These are phyloP conservation scores for Zaprionus vittiger DNA, from an alignment of 1,140 invertebrate species.

Conservation along the genomic window DNA sequence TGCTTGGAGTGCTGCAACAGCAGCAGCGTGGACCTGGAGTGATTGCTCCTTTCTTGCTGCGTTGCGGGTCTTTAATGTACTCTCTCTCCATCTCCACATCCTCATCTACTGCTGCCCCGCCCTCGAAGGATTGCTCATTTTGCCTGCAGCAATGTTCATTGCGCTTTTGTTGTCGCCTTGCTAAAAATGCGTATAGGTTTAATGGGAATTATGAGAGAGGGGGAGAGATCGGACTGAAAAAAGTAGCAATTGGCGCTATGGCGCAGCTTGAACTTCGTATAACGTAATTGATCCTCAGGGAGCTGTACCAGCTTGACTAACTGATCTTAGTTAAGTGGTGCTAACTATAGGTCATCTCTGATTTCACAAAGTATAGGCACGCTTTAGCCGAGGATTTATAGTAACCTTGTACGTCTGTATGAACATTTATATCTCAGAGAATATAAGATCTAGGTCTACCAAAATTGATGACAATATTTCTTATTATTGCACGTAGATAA, in stretches of 20 bases:
- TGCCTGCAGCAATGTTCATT: slow-evolving; percentile 49
- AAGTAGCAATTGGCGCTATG: not conserved
- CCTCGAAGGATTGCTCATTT: slow-evolving; percentile 60
- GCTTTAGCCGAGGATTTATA: too few relatives aligned
- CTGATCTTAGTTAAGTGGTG: not conserved
- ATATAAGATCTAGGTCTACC: too few relatives aligned
- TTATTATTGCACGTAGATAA: too few relatives aligned
- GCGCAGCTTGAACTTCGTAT: not conserved
- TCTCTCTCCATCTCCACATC: not conserved
- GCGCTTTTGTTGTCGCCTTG: slow-evolving; percentile 38
- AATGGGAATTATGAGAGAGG: slow-evolving; percentile 50
- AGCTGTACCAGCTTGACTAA: not conserved
- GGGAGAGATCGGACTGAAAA: not conserved
- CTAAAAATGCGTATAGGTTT: slow-evolving; percentile 68
- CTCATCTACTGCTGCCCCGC: not conserved
- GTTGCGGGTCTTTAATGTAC: slow-evolving; percentile 69
- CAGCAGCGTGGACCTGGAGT: slow-evolving; percentile 10
- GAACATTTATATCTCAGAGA: too few relatives aligned
- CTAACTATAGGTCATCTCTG: too few relatives aligned
- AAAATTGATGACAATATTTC: too few relatives aligned
- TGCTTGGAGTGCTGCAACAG: slow-evolving; percentile 7
- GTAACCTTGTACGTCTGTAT: too few relatives aligned
- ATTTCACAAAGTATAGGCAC: too few relatives aligned
- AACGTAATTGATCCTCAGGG: not conserved
- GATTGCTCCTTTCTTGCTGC: slow-evolving; percentile 53